Conservation (phyloP, 30 jellyfish, hydroid and myxozoan genomes). For the Clytia hemisphaerica region DNA sequence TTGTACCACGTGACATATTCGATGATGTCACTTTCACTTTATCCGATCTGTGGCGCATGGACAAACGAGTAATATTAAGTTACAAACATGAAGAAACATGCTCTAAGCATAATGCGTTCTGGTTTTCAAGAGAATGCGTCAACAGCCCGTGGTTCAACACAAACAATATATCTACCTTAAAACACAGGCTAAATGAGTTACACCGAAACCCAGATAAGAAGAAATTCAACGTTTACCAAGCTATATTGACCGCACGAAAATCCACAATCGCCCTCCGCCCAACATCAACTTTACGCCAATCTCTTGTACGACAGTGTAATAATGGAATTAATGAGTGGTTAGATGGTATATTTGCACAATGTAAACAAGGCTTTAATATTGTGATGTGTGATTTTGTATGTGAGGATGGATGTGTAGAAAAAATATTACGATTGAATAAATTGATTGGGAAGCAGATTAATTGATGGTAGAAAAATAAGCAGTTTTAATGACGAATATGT, state of each 20-base stretch:
- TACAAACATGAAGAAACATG: constrained; percentile 39
- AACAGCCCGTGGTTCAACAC: constrained; percentile 82
- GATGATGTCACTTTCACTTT: constrained; percentile 41
- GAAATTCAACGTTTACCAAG: constrained; percentile 62
- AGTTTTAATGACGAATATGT: no score
- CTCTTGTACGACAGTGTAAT: constrained; percentile 36
- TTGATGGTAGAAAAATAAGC: no score
- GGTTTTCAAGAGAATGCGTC: constrained; percentile 37
- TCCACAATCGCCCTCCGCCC: constrained; percentile 38
- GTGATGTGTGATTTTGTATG: constrained; percentile 61
- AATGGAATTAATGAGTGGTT: constrained; percentile 49
- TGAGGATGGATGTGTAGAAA: no score
- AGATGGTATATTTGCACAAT: constrained; percentile 18
- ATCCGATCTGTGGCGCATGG: constrained; percentile 23
- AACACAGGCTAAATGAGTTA: constrained; percentile 34
- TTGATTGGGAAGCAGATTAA: no score
- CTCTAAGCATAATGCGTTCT: constrained; percentile 19
- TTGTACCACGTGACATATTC: constrained; percentile 30
- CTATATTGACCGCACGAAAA: constrained; percentile 63
- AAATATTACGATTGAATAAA: no score
- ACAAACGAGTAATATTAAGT: constrained; percentile 34
- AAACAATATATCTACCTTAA: constrained; percentile 10
- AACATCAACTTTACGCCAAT: constrained; percentile 38
- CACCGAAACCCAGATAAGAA: constrained; percentile 24
- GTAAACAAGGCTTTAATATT: constrained; percentile 59